phyloP scores from a whole-genome alignment of 2,888 invertebrate genomes.

The Theristus sp. region DNA sequence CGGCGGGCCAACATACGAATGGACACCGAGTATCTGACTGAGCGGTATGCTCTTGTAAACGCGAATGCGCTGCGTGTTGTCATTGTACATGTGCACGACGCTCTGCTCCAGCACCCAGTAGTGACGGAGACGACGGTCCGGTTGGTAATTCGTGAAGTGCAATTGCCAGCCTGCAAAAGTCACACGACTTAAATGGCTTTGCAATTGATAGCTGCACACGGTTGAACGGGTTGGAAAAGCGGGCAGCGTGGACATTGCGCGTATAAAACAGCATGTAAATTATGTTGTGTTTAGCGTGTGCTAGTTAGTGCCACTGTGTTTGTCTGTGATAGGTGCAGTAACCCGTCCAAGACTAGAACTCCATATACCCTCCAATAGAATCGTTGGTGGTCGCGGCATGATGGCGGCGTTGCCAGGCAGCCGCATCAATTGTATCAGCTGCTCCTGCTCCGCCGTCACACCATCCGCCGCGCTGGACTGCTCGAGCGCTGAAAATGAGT shows the following conservation, averaged over 20 bases:
- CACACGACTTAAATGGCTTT: constrained; percentile 6
- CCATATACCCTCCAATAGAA: no score
- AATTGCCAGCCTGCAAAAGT: constrained; percentile 26
- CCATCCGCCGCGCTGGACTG: neutral
- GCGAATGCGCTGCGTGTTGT: constrained; percentile 13
- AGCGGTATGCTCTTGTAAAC: constrained; percentile 12
- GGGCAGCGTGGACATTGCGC: no score
- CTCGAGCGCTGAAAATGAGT: neutral
- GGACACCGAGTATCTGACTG: constrained; percentile 17
- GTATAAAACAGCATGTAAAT: no score
- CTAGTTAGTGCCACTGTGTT: no score
- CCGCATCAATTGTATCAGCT: neutral
- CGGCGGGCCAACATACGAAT: constrained; percentile 21
- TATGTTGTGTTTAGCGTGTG: no score
- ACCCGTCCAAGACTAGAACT: no score
- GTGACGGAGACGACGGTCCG: constrained; percentile 22
- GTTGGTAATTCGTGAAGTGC: constrained; percentile 21
- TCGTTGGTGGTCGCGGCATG: no score
- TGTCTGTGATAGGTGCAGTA: no score
- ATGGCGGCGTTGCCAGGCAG: no score
- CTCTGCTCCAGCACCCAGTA: constrained; percentile 25
- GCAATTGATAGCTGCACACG: neutral
- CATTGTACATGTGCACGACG: constrained; percentile 22
- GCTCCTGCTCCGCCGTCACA: neutral
- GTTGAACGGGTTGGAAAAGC: no score